Conservation (phyloP, 2,888 invertebrate genomes). For the Sepiola atlantica region DNA sequence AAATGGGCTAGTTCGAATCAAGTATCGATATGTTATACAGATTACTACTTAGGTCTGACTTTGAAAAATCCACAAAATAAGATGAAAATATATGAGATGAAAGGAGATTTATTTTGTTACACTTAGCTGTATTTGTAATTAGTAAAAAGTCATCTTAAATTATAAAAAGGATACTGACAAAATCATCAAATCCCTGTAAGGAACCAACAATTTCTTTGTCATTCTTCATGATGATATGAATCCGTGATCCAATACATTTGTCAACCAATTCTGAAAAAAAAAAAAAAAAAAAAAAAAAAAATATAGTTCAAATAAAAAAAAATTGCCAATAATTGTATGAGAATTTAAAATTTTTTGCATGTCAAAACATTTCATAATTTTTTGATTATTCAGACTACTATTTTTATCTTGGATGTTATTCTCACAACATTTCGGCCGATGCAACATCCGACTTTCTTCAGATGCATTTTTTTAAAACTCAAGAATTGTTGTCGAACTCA, state of each 20-base stretch:
- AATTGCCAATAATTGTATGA: not conserved
- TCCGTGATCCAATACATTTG: slow-evolving; percentile 98
- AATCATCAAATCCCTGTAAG: slow-evolving; percentile 96
- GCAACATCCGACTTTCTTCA: too few species aligned
- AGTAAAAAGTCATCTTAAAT: not conserved
- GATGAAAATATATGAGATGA: not conserved
- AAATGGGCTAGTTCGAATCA: too few species aligned
- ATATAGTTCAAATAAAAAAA: not conserved
- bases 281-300: slow-evolving; percentile 37
- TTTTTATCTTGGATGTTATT: too few species aligned
- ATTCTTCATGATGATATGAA: slow-evolving; percentile 99
- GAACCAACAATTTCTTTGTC: slow-evolving; percentile 99
- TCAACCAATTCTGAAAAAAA: slow-evolving; percentile 90
- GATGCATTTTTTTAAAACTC: too few species aligned
- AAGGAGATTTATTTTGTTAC: not conserved
- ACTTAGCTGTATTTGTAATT: not conserved
- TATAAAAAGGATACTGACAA: slow-evolving; percentile 82
- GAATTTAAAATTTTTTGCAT: too few species aligned
- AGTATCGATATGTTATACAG: too few species aligned
- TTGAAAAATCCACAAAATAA: not conserved
- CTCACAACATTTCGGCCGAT: too few species aligned
- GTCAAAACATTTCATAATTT: too few species aligned
- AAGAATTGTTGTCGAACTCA: too few species aligned
- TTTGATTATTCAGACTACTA: too few species aligned
- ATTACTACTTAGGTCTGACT: not conserved